phyloP scores from a whole-genome alignment of 2,797 vertebrate species.

The Neosilurus mollespiculum region DNA sequence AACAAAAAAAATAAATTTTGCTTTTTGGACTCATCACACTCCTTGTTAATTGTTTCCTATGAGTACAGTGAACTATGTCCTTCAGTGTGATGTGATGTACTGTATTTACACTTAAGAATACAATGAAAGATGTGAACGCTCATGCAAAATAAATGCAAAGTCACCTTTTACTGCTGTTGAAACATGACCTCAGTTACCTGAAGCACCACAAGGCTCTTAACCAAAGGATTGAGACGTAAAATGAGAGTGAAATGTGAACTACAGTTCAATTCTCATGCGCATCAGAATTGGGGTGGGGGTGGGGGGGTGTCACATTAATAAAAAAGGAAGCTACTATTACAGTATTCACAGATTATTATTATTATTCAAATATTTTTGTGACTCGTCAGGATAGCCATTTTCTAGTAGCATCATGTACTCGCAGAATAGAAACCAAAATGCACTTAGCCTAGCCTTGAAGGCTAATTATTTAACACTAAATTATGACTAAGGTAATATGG shows the following conservation, averaged over 20 bases:
- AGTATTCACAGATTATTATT: constrained; percentile 14
- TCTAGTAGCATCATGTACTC: neutral
- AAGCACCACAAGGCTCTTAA: neutral
- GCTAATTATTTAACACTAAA: neutral
- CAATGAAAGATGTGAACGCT: neutral
- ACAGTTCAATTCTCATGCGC: neutral
- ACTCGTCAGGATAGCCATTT: neutral
- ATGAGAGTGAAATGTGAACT: neutral
- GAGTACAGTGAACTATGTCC: neutral
- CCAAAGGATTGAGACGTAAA: neutral
- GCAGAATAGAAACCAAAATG: neutral
- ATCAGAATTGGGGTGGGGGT: neutral
- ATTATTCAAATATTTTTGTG: neutral
- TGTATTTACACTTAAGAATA: neutral
- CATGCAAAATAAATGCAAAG: constrained; percentile 19
- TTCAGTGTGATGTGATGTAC: neutral
- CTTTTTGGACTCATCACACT: neutral
- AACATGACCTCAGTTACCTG: neutral
- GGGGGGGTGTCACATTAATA: too few relatives aligned
- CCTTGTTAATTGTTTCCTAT: neutral
- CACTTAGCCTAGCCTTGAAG: neutral
- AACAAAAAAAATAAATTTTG: neutral
- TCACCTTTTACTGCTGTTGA: neutral
- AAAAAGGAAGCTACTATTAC: neutral
- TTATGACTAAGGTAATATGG: neutral